Evolutionary conservation across 1,140 invertebrate genomes (phyloP).

Genomic region (Nasonia longicornis): DNA sequence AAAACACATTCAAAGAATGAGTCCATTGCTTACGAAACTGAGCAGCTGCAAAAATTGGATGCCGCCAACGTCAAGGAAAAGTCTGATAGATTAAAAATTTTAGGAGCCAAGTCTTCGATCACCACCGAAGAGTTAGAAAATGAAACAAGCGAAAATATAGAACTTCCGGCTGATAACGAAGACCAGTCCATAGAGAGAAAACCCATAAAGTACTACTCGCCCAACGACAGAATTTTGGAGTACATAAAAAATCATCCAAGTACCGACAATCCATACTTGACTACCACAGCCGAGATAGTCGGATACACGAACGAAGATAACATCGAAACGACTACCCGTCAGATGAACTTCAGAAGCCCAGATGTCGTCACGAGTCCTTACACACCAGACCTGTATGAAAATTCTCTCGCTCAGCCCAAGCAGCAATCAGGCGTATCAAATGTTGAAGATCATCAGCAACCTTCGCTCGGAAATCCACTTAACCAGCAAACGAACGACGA

Average conservation of each 20-base stretch:
- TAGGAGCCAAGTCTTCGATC: neutral
- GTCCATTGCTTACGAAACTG: neutral
- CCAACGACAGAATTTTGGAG: constrained; percentile 49
- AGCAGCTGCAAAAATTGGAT: neutral
- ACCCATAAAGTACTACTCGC: constrained; percentile 56
- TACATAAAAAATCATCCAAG: constrained; percentile 51
- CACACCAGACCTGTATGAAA: neutral
- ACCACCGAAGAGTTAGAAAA: neutral
- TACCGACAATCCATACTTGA: constrained; percentile 1
- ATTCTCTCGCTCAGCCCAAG: neutral
- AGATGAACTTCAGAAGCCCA: neutral
- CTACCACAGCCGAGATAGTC: neutral
- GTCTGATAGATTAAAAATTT: neutral
- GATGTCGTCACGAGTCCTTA: neutral
- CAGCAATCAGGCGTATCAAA: neutral
- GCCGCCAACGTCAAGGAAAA: neutral
- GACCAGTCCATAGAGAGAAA: constrained; percentile 43
- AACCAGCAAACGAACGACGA: neutral
- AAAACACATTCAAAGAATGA: neutral
- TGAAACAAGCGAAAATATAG: neutral
- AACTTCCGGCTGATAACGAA: neutral
- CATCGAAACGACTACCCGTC: neutral
- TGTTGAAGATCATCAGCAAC: neutral
- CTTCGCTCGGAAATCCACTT: neutral
- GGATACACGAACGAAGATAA: neutral